phyloP scores from a whole-genome alignment of 2,888 invertebrate species.

The Argyresthia goedartella region DNA sequence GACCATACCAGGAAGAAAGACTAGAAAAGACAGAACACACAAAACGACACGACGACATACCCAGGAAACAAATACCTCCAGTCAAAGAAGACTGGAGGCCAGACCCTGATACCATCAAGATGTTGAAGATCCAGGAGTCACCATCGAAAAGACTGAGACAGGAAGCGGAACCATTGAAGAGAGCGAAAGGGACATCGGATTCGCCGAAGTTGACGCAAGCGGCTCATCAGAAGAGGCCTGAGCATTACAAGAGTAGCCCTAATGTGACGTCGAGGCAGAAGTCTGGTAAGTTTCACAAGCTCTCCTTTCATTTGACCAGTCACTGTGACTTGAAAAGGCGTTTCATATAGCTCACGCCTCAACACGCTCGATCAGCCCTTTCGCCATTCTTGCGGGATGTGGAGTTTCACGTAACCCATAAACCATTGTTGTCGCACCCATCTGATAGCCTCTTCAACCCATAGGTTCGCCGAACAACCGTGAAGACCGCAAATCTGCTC shows the following conservation, averaged over 20 bases:
- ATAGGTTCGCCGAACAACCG: conserved; percentile 49
- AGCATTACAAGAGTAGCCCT: conserved; percentile 75
- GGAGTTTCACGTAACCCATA: no score
- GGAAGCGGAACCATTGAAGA: conserved; percentile 57
- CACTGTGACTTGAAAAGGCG: no score
- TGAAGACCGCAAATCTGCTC: conserved; percentile 63
- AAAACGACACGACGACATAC: conserved; percentile 37
- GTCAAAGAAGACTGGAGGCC: conserved; percentile 39
- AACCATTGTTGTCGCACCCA: neutral
- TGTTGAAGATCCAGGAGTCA: conserved; percentile 48
- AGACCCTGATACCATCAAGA: conserved; percentile 55
- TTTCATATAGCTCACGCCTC: no score
- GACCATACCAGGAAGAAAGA: conserved; percentile 46
- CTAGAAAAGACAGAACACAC: conserved; percentile 30
- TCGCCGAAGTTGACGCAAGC: conserved; percentile 52
- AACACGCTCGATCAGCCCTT: no score
- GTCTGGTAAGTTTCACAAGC: conserved; percentile 37
- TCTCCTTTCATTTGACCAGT: no score
- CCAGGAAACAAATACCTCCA: conserved; percentile 21
- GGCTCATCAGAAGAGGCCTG: conserved; percentile 33
- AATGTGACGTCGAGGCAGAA: conserved; percentile 70
- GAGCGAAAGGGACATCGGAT: conserved; percentile 52
- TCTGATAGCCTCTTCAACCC: neutral
- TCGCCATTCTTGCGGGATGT: no score
- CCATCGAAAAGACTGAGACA: conserved; percentile 56